Evolutionary conservation across 2,113 vertebrate species (phyloP).

Genomic region (Pterocles orientalis): DNA sequence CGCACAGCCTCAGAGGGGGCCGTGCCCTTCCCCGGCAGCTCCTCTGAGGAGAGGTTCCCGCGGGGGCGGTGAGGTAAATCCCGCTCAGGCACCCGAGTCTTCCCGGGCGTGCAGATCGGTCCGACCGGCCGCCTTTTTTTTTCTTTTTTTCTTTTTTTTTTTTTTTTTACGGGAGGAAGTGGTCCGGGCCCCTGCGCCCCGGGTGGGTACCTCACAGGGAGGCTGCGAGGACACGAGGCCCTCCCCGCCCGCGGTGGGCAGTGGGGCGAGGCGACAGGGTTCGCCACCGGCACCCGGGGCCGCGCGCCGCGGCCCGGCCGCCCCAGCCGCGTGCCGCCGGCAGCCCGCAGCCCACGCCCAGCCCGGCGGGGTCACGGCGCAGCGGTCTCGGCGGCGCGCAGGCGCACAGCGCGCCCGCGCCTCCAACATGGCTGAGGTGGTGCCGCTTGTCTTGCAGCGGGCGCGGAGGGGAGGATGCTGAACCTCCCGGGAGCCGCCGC

Average conservation of each 20-base stretch:
- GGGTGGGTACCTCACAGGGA: not conserved
- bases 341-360: conserved; percentile 73
- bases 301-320: not conserved
- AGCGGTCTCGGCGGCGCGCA: conserved; percentile 75
- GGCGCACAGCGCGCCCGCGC: conserved; percentile 82
- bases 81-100: not conserved
- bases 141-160: too few relatives aligned
- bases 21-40: not conserved
- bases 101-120: too few relatives aligned
- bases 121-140: not conserved
- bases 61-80: not conserved
- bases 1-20: not conserved
- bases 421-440: conserved; percentile 95
- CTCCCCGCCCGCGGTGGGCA: not conserved
- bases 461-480: conserved; percentile 88
- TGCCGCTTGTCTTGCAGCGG: conserved; percentile 74
- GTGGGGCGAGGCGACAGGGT: too few relatives aligned
- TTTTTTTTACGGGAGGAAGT: not conserved
- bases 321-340: too few relatives aligned
- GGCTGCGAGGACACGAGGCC: not conserved
- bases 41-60: not conserved
- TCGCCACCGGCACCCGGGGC: not conserved
- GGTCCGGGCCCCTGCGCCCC: fast-evolving
- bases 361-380: conserved; percentile 68
- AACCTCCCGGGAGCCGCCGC: conserved; percentile 70